Percentiles rank a stretch among this genome's conserved stretches.
Evolutionary conservation across 2,888 invertebrate genomes (phyloP).

Genomic region (Eupithecia exiguata): DNA sequence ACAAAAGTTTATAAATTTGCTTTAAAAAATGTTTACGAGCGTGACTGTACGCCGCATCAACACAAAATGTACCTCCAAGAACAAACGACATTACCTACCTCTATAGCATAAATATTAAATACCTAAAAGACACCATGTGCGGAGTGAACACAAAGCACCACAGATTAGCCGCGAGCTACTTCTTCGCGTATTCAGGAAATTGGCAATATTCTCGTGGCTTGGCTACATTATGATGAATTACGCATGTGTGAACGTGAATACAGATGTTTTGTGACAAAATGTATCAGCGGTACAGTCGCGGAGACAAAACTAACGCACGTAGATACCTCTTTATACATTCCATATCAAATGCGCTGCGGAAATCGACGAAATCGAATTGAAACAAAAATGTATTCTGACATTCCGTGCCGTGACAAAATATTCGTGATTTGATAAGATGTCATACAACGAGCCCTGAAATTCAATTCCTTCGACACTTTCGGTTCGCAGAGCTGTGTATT

Average conservation of each 20-base stretch:
- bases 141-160: conserved; percentile 20
- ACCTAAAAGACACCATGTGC: conserved; percentile 13
- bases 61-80: neutral
- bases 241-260: conserved; percentile 14
- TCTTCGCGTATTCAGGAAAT: conserved; percentile 35
- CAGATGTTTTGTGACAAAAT: conserved; percentile 13
- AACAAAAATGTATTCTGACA: neutral
- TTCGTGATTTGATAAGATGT: neutral
- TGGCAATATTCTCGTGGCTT: conserved; percentile 39
- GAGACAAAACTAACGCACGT: neutral
- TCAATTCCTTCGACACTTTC: neutral
- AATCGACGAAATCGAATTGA: neutral
- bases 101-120: conserved; percentile 11
- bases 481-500: neutral
- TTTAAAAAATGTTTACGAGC: neutral
- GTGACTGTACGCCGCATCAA: neutral
- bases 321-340: neutral
- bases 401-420: neutral
- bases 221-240: conserved; percentile 33
- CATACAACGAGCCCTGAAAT: neutral
- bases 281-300: conserved; percentile 4
- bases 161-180: conserved; percentile 35
- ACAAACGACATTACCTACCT: conserved; percentile 8
- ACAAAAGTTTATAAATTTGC: neutral
- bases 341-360: neutral